phyloP scores from a whole-genome alignment of 2,113 vertebrate species.

The Galeopterus variegatus region DNA sequence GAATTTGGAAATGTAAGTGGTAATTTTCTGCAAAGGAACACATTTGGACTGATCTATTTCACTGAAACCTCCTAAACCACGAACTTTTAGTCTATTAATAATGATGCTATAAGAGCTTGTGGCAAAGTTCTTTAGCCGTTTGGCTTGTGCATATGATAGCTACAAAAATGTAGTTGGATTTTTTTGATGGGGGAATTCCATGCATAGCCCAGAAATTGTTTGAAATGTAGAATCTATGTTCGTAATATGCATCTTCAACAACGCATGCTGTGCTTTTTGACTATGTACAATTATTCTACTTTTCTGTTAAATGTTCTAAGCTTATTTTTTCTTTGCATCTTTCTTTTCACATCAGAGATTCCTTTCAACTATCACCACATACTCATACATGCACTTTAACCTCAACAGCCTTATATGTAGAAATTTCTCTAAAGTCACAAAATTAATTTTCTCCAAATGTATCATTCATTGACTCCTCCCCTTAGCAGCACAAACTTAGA shows the following conservation, averaged over 20 bases:
- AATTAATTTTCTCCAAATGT: slow-evolving; percentile 55
- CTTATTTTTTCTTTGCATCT: neutral
- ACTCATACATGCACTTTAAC: neutral
- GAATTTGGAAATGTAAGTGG: slow-evolving; percentile 12
- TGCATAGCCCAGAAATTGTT: neutral
- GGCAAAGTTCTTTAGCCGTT: neutral
- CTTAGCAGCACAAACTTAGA: neutral
- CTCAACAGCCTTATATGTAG: neutral
- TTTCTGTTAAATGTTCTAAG: neutral
- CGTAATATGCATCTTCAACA: neutral
- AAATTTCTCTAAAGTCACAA: neutral
- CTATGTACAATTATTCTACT: neutral
- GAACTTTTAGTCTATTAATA: neutral
- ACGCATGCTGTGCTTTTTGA: neutral
- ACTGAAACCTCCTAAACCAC: neutral
- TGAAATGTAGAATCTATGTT: slow-evolving; percentile 2
- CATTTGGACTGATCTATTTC: slow-evolving; percentile 36
- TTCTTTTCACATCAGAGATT: slow-evolving; percentile 5
- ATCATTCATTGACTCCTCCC: neutral
- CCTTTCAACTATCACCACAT: neutral
- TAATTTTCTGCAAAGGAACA: slow-evolving; percentile 44
- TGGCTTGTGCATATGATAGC: neutral
- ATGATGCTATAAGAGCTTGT: neutral
- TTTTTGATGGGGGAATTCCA: neutral
- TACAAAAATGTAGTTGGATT: neutral